Evolutionary conservation across 2,888 invertebrate species (phyloP).

Genomic region (Pristionchus mayeri): DNA sequence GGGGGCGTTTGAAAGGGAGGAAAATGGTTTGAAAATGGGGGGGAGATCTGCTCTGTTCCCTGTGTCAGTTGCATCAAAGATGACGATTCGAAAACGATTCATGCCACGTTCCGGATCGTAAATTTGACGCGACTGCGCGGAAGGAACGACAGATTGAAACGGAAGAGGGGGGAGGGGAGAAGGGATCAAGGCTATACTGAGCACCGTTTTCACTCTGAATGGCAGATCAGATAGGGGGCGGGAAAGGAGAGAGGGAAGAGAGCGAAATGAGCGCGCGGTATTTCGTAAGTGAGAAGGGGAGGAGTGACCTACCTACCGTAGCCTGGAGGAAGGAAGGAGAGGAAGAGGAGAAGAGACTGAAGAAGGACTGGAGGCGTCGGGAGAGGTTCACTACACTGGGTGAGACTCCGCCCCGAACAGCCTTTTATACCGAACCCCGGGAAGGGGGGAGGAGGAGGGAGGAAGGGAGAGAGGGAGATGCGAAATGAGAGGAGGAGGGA

Average conservation of each 20-base stretch:
- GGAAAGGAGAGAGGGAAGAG: background rate
- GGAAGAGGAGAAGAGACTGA: background rate
- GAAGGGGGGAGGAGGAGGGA: background rate
- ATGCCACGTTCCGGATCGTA: conserved; percentile 19
- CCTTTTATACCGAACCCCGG: conserved; percentile 32
- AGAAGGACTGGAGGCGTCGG: conserved; percentile 1
- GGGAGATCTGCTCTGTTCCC: no score
- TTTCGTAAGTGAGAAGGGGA: background rate
- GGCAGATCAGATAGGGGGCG: background rate
- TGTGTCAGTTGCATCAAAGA: no score
- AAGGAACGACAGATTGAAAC: background rate
- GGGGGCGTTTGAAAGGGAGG: no score
- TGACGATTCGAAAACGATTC: conserved; percentile 47
- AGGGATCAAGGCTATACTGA: background rate
- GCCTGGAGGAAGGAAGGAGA: background rate
- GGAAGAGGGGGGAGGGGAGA: background rate
- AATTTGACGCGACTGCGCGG: conserved; percentile 38
- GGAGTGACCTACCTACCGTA: conserved; percentile 34
- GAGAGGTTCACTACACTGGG: conserved; percentile 4
- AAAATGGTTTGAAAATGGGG: no score
- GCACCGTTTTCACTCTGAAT: background rate
- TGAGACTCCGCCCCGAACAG: conserved; percentile 7
- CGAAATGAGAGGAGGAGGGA: background rate
- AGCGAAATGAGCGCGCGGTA: background rate
- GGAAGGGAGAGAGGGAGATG: background rate